Conservation (phyloP, 2,888 invertebrate genomes). For the Rotaria socialis region DNA sequence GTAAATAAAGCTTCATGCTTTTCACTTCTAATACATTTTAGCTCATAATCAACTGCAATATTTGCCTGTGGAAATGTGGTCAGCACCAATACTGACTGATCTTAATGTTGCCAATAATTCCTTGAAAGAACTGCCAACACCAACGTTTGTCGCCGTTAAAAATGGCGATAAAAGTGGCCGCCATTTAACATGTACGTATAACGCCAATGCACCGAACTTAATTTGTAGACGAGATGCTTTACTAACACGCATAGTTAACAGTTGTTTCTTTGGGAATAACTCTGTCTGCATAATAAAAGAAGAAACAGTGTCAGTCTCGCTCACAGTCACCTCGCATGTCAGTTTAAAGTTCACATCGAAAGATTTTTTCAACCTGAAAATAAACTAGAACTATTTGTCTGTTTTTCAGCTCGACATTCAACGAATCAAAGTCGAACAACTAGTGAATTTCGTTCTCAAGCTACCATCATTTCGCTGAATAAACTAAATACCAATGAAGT, state of each 20-base stretch:
- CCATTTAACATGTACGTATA: neutral
- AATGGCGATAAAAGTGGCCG: neutral
- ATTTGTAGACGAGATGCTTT: too few relatives aligned
- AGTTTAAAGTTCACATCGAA: too few relatives aligned
- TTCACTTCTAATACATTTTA: slow-evolving; percentile 55
- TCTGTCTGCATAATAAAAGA: too few relatives aligned
- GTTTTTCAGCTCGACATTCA: neutral
- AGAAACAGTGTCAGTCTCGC: too few relatives aligned
- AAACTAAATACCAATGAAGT: neutral
- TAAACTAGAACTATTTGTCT: neutral
- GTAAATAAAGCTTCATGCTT: too few relatives aligned
- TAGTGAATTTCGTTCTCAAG: neutral
- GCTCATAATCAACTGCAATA: slow-evolving; percentile 83
- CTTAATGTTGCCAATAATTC: slow-evolving; percentile 83
- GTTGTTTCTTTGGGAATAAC: too few relatives aligned
- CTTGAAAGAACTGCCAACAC: slow-evolving; percentile 68
- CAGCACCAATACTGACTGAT: slow-evolving; percentile 77
- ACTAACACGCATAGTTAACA: too few relatives aligned
- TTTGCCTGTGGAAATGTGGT: slow-evolving; percentile 79
- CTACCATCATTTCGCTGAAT: neutral
- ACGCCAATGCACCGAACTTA: neutral
- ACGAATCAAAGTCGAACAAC: neutral
- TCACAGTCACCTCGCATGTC: too few relatives aligned
- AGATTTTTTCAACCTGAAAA: too few relatives aligned
- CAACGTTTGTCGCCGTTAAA: neutral